Base-by-base conservation (phyloP, 2,888 invertebrate species). In the Drosophila bunnanda region DNA sequence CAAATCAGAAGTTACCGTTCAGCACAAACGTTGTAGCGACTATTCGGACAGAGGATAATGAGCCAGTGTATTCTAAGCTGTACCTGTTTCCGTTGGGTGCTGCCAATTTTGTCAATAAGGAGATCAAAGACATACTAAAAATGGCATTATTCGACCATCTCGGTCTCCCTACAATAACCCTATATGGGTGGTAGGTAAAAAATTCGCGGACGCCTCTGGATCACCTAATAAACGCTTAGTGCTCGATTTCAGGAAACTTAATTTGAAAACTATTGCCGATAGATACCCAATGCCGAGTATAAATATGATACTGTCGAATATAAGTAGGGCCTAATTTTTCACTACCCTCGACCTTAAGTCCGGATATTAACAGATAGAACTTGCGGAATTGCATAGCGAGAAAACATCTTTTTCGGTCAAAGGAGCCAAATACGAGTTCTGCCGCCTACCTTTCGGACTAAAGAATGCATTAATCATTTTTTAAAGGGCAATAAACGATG, bases 1-100 rank as follows among this genome's bases (percentile, higher is more conserved):
- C 43, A n/a, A 34, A 34, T n/a, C 9, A 57, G 25, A 34, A 44
- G 44, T 56, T 56, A 15, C 32, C 32, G n/a, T 43, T 56, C 22
- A 43, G 43, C 43, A 34, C 43, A 32, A 43, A 43, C n/a, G 56
- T 43, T n/a, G 56, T 56, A 2, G 56, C 43, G 12, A 43, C 41
- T 22, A 32, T 55, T 55, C 55, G 20, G 6, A 41, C 17, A 55
- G 55, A 55, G 30, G 20, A 55, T 32, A 55, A 41, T 55, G 54
- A 54, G 54, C 54, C 54, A 28, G 39, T 38, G 3, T 54, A 54
- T 13, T 38, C 28, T 10, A 34, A 52, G 15, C 13, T 52, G 9
- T 34, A 52, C 15, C 52, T 20, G 34, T 52, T n/a, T n/a, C n/a
- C n/a, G n/a, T n/a, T n/a, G n/a, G n/a, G n/a, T n/a, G n/a, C n/a